Evolutionary conservation across 2,888 invertebrate genomes (phyloP), one percentile per base, ranked within the genome.

Genomic region (Myopa tessellatipennis): DNA sequence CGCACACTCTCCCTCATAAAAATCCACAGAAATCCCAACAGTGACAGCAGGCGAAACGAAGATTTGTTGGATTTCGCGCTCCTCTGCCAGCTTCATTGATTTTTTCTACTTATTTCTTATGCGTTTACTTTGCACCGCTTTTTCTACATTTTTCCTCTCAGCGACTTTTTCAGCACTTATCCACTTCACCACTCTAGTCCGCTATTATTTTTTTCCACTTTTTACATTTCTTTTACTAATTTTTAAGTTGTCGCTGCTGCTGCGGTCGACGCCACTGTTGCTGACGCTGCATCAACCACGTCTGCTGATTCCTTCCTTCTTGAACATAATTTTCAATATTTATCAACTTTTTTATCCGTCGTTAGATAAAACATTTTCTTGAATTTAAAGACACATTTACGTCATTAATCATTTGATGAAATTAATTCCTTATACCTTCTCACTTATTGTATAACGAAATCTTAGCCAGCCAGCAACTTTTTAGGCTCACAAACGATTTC

Each of bases 81-180:
- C 74, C 65, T 65, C 40, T n/a, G 14, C 65, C 74, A 45, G 70
- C 38, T 38, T 36, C 76, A 75, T 71, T 75, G 74, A 74, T 71
- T 71, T 78, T 63, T 71, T 61, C 60, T 14, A 55, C 70, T 68
- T 71, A 68, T 67, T 61, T n/a, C 14, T 72, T 18, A 38, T 74
- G 77, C 74, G 50, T 55, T 55, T 67, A 58, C 14, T 72, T 38
- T 65, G 63, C 65, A 26, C 58, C 61, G 65, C 71, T 69, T 60
- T 69, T 65, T 18, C 69, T 71, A 14, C 55, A 45, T 68, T 36
- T 74, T 45, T 71, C 50, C 26, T 67, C 67, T 50, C 61, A 58
- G n/a, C 58, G 7, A 8, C 63, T 65, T 58, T 61, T 63, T 55
- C 34, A 52, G 14, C 38, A 18, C 67, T 18, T 67, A 38, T 74